Conservation (phyloP, 2,797 vertebrate species). For the Iguana delicatissima region DNA sequence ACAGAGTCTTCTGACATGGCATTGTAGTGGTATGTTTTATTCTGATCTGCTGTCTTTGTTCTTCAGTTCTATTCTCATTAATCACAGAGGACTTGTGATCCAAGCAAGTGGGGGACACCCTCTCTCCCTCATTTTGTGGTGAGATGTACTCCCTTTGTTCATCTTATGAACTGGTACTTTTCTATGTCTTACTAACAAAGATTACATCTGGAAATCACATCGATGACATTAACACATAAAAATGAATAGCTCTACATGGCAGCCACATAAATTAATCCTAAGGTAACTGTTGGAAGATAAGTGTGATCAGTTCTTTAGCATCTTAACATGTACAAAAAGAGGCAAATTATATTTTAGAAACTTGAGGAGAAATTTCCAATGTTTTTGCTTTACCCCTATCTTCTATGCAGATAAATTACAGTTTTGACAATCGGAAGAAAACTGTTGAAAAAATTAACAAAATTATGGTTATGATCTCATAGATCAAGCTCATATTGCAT, state of each 20-base stretch:
- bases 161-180: too few relatives aligned
- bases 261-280: background rate
- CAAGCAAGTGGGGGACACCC: too few relatives aligned
- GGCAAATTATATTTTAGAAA: background rate
- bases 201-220: background rate
- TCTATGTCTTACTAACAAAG: background rate
- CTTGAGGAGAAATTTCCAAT: background rate
- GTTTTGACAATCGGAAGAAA: background rate
- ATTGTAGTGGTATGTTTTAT: background rate
- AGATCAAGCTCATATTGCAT: too few relatives aligned
- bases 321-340: background rate
- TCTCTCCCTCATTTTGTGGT: too few relatives aligned
- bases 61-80: background rate
- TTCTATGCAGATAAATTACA: background rate
- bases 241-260: background rate
- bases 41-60: background rate
- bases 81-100: background rate
- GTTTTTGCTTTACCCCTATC: background rate
- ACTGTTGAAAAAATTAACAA: too few relatives aligned
- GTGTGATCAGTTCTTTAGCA: background rate
- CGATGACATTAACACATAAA: background rate
- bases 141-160: too few relatives aligned
- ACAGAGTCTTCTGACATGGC: background rate
- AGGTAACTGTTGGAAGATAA: background rate
- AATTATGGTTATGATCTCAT: too few relatives aligned